phyloP scores from a whole-genome alignment of 2,113 vertebrate genomes.

The Zosterops borbonicus region DNA sequence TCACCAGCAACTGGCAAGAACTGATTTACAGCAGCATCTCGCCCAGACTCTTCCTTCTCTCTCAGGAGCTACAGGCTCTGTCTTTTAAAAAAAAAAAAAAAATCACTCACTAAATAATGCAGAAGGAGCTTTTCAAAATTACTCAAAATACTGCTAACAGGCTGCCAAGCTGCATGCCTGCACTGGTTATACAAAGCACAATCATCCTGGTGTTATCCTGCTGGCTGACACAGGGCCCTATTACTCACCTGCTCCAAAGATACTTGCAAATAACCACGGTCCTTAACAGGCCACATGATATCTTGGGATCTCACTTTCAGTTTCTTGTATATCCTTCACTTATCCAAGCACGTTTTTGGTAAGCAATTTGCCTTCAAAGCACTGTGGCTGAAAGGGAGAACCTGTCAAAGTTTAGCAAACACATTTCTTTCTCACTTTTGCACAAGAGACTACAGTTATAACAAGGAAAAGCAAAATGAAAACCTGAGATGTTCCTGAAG shows the following conservation, averaged over 20 bases:
- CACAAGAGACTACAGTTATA: background rate
- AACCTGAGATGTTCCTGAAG: background rate
- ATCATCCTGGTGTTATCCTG: background rate
- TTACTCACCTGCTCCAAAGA: background rate
- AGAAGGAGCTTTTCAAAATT: background rate
- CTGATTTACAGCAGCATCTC: background rate
- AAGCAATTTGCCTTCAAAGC: constrained; percentile 42
- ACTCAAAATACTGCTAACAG: background rate
- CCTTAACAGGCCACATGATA: background rate
- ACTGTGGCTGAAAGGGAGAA: constrained; percentile 33
- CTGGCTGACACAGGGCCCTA: background rate
- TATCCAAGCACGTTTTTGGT: constrained; percentile 1
- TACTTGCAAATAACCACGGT: background rate
- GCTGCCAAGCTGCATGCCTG: background rate
- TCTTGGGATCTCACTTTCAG: background rate
- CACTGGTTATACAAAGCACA: background rate
- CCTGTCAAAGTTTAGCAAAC: constrained; percentile 31
- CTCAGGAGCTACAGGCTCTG: background rate
- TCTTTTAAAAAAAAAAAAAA: constrained; percentile 52
- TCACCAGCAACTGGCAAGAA: background rate
- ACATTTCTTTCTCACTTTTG: constrained; percentile 37
- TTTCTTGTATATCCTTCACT: background rate
- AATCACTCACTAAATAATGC: constrained; percentile 47
- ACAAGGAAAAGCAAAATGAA: constrained; percentile 2
- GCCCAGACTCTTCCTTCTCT: background rate